A percentile compares a stretch with the other conserved stretches of the same genome.
phyloP scores from a whole-genome alignment of 2,888 invertebrate species.

The Argynnis bischoffii region DNA sequence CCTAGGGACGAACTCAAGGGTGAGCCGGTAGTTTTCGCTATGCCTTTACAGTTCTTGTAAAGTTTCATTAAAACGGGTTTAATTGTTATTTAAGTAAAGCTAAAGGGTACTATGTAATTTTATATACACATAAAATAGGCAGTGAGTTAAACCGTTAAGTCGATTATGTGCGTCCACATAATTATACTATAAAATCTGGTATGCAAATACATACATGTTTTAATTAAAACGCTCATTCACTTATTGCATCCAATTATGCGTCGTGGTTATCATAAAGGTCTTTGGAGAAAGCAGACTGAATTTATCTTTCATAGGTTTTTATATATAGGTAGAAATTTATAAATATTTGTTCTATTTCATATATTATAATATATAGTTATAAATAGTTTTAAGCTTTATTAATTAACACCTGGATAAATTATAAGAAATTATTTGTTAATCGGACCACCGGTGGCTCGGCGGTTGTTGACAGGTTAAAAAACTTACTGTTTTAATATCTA shows the following conservation, averaged over 20 bases:
- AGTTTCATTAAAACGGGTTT: slow-evolving; percentile 6
- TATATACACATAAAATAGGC: slow-evolving; percentile 16
- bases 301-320: slow-evolving; percentile 24
- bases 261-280: slow-evolving; percentile 41
- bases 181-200: slow-evolving; percentile 38
- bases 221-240: slow-evolving; percentile 42
- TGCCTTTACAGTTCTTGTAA: not conserved
- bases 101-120: slow-evolving; percentile 13
- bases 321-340: not conserved
- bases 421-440: no score
- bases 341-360: no score
- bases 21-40: not conserved
- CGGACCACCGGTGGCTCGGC: no score
- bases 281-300: slow-evolving; percentile 39
- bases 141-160: slow-evolving; percentile 28
- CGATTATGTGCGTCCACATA: slow-evolving; percentile 33
- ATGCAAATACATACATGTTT: slow-evolving; percentile 43
- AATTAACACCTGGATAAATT: no score
- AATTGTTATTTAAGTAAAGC: slow-evolving; percentile 4
- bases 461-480: no score
- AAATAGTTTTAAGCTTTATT: no score
- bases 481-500: no score
- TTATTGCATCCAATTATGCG: slow-evolving; percentile 42
- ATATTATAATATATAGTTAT: no score
- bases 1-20: no score